Evolutionary conservation across 2,113 vertebrate genomes (phyloP).

Genomic region (Clarias magur): DNA sequence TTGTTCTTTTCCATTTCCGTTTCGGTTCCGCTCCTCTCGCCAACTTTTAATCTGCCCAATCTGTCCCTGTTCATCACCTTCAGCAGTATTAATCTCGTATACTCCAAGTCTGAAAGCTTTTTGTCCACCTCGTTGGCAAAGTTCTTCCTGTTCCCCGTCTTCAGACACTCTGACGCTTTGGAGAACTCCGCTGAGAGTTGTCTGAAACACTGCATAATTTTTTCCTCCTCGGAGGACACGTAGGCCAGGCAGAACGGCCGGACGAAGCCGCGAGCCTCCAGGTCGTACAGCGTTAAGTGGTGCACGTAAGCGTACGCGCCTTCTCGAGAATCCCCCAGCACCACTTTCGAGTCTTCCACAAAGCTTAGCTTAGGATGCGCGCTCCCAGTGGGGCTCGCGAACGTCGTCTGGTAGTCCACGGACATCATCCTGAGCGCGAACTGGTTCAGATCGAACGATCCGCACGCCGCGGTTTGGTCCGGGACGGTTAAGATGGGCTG

Average conservation of each 20-base stretch:
- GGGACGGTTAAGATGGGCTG: constrained; percentile 91
- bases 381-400: constrained; percentile 75
- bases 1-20: not conserved
- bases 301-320: constrained; percentile 91
- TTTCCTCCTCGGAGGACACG: constrained; percentile 86
- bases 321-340: constrained; percentile 89
- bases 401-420: constrained; percentile 94
- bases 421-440: constrained; percentile 97
- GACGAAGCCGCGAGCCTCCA: constrained; percentile 92
- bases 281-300: constrained; percentile 90
- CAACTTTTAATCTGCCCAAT: not conserved
- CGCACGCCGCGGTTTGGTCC: constrained; percentile 77
- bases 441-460: constrained; percentile 92
- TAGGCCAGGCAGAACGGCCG: constrained; percentile 96
- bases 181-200: constrained; percentile 85
- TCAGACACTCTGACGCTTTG: constrained; percentile 88
- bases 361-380: constrained; percentile 87
- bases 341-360: constrained; percentile 90
- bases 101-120: constrained; percentile 88
- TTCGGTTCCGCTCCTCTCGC: not conserved
- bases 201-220: constrained; percentile 89
- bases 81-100: constrained; percentile 78
- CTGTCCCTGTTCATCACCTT: constrained; percentile 29
- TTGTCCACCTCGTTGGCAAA: constrained; percentile 90
- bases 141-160: constrained; percentile 91